A percentile compares a stretch with the other conserved stretches of the same genome.
Evolutionary conservation across 2,888 invertebrate species (phyloP).

Genomic region (Eupithecia abbreviata): DNA sequence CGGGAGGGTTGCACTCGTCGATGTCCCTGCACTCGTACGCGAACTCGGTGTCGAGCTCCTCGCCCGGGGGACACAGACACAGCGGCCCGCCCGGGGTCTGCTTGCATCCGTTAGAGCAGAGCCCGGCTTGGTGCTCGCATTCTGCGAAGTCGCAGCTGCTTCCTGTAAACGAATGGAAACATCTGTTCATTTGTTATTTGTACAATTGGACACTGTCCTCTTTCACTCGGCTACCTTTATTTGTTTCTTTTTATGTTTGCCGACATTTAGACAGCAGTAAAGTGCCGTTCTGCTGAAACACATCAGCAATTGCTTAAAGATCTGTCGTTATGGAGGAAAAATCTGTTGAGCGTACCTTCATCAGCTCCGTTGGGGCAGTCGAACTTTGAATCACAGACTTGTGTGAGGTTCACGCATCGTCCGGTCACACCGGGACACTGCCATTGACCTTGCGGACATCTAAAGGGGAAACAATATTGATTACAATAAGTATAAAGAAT

Average conservation of each 20-base stretch:
- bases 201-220: not conserved
- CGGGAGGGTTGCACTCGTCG: conserved; percentile 95
- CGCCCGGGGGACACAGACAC: conserved; percentile 95
- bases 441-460: conserved; percentile 92
- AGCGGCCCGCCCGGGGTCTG: conserved; percentile 94
- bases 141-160: conserved; percentile 93
- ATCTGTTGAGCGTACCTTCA: conserved; percentile 86
- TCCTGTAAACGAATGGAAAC: conserved; percentile 46
- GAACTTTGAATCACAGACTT: conserved; percentile 93
- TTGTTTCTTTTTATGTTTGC: not conserved
- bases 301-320: not conserved
- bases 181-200: not conserved
- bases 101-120: conserved; percentile 93
- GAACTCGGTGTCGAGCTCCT: conserved; percentile 87
- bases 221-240: not conserved
- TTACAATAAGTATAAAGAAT: not conserved
- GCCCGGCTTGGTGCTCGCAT: conserved; percentile 88
- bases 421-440: conserved; percentile 92
- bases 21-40: conserved; percentile 90
- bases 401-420: conserved; percentile 92
- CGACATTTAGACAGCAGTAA: not conserved
- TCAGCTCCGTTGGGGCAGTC: conserved; percentile 98
- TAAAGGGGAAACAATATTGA: conserved; percentile 39
- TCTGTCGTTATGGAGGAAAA: not conserved
- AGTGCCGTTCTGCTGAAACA: not conserved